These are phyloP conservation scores for Balaenoptera acutorostrata DNA, from an alignment of 2,113 vertebrate species.

Conservation along the genomic window DNA sequence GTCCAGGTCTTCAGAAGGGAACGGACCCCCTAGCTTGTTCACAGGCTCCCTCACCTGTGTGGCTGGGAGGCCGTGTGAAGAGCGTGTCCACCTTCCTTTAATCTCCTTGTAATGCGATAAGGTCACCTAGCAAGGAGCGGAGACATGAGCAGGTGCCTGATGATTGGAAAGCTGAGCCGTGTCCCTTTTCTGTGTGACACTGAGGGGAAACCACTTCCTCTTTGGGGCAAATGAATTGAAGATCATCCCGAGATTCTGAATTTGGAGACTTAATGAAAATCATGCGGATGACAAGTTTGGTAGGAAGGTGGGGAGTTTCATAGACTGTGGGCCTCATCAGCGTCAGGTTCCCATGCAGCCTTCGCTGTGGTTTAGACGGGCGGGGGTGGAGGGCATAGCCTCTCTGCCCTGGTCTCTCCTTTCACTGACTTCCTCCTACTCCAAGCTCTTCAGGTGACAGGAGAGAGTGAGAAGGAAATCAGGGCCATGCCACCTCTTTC, in stretches of 20 bases:
- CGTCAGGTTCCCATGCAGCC: neutral
- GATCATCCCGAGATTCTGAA: neutral
- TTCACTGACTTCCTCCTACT: neutral
- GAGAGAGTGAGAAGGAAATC: neutral
- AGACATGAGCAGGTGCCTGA: neutral
- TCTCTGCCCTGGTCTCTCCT: too few relatives aligned
- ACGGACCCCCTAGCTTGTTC: neutral
- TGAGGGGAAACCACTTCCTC: neutral
- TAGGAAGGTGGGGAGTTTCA: neutral
- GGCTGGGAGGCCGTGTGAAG: neutral
- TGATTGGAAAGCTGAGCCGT: too few relatives aligned
- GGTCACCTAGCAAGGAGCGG: neutral
- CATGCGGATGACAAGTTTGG: rapidly evolving
- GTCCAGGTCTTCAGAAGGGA: neutral
- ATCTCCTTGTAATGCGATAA: neutral
- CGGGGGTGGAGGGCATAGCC: too few relatives aligned
- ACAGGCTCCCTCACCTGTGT: too few relatives aligned
- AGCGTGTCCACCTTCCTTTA: neutral
- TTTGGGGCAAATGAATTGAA: too few relatives aligned
- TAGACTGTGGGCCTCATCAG: rapidly evolving
- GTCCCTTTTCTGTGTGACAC: neutral
- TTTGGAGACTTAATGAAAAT: neutral
- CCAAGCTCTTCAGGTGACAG: neutral
- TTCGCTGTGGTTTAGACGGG: neutral
- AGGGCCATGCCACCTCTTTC: neutral